Evolutionary conservation across 2,888 invertebrate genomes (phyloP).

Genomic region (Dione vanillae): DNA sequence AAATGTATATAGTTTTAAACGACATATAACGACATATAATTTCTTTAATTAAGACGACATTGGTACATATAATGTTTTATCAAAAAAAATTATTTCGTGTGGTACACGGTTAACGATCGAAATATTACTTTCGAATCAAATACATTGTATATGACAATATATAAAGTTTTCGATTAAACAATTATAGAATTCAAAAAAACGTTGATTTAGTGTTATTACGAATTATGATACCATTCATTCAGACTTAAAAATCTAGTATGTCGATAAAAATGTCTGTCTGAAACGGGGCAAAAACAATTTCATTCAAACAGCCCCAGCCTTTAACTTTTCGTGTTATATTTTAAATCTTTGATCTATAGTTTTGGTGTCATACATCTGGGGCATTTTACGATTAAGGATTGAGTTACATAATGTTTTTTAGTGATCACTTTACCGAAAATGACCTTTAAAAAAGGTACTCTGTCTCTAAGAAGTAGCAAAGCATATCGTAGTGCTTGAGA

Average conservation of each 20-base stretch:
- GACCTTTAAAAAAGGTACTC: too few relatives aligned
- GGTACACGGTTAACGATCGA: too few relatives aligned
- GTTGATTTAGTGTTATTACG: slow-evolving; percentile 5
- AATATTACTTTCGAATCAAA: too few relatives aligned
- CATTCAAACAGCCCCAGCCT: slow-evolving; percentile 3
- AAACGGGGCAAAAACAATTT: slow-evolving; percentile 15
- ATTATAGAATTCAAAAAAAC: slow-evolving; percentile 18
- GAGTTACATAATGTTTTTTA: slow-evolving; percentile 34
- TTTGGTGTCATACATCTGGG: slow-evolving; percentile 19
- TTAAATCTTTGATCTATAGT: slow-evolving; percentile 18
- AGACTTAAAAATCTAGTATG: slow-evolving; percentile 25
- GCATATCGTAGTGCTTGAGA: too few relatives aligned
- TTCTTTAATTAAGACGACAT: too few relatives aligned
- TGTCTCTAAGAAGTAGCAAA: too few relatives aligned
- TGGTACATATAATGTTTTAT: too few relatives aligned
- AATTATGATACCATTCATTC: slow-evolving; percentile 23
- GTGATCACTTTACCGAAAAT: too few relatives aligned
- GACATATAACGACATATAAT: too few relatives aligned
- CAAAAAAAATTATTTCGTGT: too few relatives aligned
- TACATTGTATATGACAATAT: too few relatives aligned
- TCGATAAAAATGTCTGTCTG: slow-evolving; percentile 10
- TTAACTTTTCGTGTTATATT: slow-evolving; percentile 25
- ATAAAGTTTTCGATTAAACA: slow-evolving; percentile 12
- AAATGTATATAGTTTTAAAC: too few relatives aligned
- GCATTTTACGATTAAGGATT: slow-evolving; percentile 27